These are phyloP conservation scores for Pteria penguin DNA, from an alignment of 2,888 invertebrate genomes.

Conservation along the genomic window DNA sequence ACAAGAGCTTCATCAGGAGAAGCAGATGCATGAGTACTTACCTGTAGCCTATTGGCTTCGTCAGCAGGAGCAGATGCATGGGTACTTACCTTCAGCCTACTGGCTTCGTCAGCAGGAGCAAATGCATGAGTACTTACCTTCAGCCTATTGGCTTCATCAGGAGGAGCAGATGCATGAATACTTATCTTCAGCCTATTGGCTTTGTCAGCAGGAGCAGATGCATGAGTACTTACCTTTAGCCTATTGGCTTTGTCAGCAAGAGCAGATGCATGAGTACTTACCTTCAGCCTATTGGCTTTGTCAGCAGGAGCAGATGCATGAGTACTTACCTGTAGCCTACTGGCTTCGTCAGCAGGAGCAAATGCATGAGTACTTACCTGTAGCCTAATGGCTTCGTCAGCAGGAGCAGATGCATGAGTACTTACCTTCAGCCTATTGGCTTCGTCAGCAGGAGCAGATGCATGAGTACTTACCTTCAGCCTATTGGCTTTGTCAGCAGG, in stretches of 20 bases:
- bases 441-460: constrained; percentile 75
- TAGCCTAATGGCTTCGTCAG: constrained; percentile 81
- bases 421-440: constrained; percentile 83
- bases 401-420: background rate
- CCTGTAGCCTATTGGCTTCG: constrained; percentile 83
- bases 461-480: constrained; percentile 83
- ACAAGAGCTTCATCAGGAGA: too few relatives aligned
- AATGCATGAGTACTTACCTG: constrained; percentile 79
- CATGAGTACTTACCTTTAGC: constrained; percentile 83
- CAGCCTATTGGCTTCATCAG: constrained; percentile 82
- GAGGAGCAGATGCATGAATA: constrained; percentile 76
- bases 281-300: constrained; percentile 84
- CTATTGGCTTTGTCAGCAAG: constrained; percentile 79
- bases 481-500: constrained; percentile 79
- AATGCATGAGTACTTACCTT: constrained; percentile 76
- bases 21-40: too few relatives aligned
- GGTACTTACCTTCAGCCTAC: constrained; percentile 83
- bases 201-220: constrained; percentile 75
- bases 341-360: constrained; percentile 76
- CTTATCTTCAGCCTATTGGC: constrained; percentile 83
- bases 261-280: constrained; percentile 74
- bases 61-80: constrained; percentile 76
- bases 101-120: constrained; percentile 75
- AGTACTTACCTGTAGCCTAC: constrained; percentile 85
- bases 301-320: constrained; percentile 74